Evolutionary conservation across 2,888 invertebrate species (phyloP).

Genomic region (Amaurobius ferox): DNA sequence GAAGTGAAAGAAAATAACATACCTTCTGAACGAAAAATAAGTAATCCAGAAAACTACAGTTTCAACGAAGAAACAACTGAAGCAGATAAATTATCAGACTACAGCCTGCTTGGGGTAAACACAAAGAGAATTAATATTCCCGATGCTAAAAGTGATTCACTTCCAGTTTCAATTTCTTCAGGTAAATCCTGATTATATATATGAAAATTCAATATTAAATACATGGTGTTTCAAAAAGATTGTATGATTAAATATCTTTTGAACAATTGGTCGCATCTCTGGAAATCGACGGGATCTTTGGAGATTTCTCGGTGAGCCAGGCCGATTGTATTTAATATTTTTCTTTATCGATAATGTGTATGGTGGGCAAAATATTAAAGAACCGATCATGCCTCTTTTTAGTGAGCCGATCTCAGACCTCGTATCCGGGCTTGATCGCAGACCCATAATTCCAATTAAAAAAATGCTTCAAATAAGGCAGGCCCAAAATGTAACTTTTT

Average conservation of each 20-base stretch:
- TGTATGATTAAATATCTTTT: background rate
- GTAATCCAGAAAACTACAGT: background rate
- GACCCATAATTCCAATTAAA: too few relatives aligned
- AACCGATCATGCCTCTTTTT: too few relatives aligned
- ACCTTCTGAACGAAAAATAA: background rate
- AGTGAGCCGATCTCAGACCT: too few relatives aligned
- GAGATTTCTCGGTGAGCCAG: too few relatives aligned
- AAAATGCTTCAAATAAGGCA: too few relatives aligned
- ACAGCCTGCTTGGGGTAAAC: slow-evolving; percentile 24
- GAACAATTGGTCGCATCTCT: background rate
- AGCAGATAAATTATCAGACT: slow-evolving; percentile 1
- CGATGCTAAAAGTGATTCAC: slow-evolving; percentile 24
- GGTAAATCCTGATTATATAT: slow-evolving; percentile 34
- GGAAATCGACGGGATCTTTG: too few relatives aligned
- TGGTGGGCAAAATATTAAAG: too few relatives aligned
- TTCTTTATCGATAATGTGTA: too few relatives aligned
- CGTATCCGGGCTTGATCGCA: too few relatives aligned
- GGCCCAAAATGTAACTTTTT: too few relatives aligned
- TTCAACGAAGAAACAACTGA: background rate
- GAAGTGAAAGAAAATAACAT: background rate
- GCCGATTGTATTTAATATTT: too few relatives aligned
- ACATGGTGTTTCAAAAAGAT: too few relatives aligned
- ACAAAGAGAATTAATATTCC: slow-evolving; percentile 37
- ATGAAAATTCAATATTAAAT: background rate
- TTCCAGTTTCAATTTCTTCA: slow-evolving; percentile 30